Evolutionary conservation across 2,888 invertebrate species (phyloP).

Genomic region (Lasioglossum pauxillum): DNA sequence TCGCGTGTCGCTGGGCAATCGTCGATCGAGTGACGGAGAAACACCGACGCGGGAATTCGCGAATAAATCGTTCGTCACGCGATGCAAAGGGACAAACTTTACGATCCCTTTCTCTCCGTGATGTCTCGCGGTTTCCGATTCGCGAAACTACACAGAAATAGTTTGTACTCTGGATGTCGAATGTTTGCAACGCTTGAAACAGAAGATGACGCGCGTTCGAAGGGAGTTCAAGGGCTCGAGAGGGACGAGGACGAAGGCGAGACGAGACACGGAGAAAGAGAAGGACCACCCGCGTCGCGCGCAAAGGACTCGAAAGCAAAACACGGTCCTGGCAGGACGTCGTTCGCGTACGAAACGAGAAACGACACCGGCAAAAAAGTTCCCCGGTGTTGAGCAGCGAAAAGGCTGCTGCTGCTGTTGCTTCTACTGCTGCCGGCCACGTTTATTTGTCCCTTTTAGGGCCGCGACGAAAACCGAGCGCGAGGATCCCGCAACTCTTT

Average conservation of each 20-base stretch:
- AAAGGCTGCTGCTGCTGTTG: constrained; percentile 53
- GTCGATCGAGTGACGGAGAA: background rate
- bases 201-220: background rate
- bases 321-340: constrained; percentile 44
- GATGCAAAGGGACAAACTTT: background rate
- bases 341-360: constrained; percentile 53
- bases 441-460: constrained; percentile 63
- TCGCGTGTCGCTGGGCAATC: constrained; percentile 21
- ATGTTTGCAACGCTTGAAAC: background rate
- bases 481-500: constrained; percentile 29
- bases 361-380: constrained; percentile 61
- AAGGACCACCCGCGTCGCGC: constrained; percentile 60
- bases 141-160: background rate
- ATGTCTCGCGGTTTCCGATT: background rate
- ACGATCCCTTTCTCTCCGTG: background rate
- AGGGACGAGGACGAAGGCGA: background rate
- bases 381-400: constrained; percentile 23
- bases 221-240: background rate
- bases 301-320: constrained; percentile 58
- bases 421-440: background rate
- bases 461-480: constrained; percentile 48
- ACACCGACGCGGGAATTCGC: background rate
- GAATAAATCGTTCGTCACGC: constrained; percentile 28
- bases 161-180: background rate
- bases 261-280: background rate